Evolutionary conservation across 2,113 vertebrate genomes (phyloP), one percentile per base, ranked within the genome.

Genomic region (Psophia crepitans): DNA sequence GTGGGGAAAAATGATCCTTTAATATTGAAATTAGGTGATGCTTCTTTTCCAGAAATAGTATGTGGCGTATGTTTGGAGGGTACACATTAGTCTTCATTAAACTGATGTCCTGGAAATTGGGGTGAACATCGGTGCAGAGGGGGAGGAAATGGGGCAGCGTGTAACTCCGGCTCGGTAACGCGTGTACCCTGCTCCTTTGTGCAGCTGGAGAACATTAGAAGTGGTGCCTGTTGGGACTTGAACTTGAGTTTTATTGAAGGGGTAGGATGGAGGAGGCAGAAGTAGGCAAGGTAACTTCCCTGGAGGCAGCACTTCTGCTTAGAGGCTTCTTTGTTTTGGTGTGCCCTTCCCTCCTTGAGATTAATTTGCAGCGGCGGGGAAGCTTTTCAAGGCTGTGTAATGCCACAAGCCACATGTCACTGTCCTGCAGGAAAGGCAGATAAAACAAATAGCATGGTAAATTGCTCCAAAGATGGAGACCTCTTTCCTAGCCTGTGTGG

Each of bases 21-120:
- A 94, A 64, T 93, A 89, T 92, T 94, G 70, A 89, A 96, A 95
- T 81, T 9, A 54, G 4, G 1, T 32, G 39, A 58, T 3, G 65
- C 6, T 82, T 12, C 81, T 66, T 66, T 75, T 90, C 78, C 74
- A 64, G 78, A 90, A 91, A 87, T n/a, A 81, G 37, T 2, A 0
- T 11, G 7, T 1, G 2, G 43, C 58, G 35, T 20, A 12, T 71
- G 89, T 64, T 94, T 76, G 74, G 89, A 96, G 87, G 93, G 77
- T 87, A 41, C 57, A 18, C 84, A 82, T 96, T 94, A 89, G 35
- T 65, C 81, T 87, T 94, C 96, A 85, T 95, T 94, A 95, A 90
- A 75, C 33, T 44, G 39, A 16, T 91, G 81, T 79, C 69, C 90
- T 93, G 87, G 92, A 85, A 91, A 57, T 28, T 60, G 78, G 49